phyloP scores from a whole-genome alignment of 2,113 vertebrate genomes.

The Ginglymostoma cirratum region DNA sequence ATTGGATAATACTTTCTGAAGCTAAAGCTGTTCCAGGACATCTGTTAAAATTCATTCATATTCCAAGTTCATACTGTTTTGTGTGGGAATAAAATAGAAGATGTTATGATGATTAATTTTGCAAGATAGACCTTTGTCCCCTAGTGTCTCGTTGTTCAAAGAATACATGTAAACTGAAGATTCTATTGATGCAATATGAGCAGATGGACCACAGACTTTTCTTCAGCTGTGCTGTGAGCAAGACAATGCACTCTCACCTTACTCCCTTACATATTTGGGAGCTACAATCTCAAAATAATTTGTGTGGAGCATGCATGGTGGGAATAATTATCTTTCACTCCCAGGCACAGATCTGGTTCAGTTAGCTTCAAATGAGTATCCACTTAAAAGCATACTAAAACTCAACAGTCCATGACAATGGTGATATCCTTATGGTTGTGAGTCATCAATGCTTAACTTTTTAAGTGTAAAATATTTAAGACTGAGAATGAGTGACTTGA shows the following conservation, averaged over 20 bases:
- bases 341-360: background rate
- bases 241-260: background rate
- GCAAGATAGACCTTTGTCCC: background rate
- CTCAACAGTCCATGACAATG: background rate
- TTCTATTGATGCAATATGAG: background rate
- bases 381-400: background rate
- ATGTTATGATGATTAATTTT: background rate
- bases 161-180: background rate
- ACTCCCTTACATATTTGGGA: background rate
- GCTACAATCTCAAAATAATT: background rate
- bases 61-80: background rate
- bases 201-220: background rate
- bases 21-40: background rate
- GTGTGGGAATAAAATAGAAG: background rate
- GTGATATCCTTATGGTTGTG: background rate
- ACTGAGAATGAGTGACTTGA: background rate
- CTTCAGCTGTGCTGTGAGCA: background rate
- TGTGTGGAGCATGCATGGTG: background rate
- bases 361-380: background rate
- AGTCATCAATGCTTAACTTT: slow-evolving; percentile 1
- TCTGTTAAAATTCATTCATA: background rate
- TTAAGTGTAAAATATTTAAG: background rate
- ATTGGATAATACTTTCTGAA: background rate
- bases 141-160: background rate
- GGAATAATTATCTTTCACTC: background rate